Evolutionary conservation across 1,140 invertebrate genomes (phyloP), one percentile per base, ranked within the genome.

Genomic region (Hermatobates lingyangjiaoensis): DNA sequence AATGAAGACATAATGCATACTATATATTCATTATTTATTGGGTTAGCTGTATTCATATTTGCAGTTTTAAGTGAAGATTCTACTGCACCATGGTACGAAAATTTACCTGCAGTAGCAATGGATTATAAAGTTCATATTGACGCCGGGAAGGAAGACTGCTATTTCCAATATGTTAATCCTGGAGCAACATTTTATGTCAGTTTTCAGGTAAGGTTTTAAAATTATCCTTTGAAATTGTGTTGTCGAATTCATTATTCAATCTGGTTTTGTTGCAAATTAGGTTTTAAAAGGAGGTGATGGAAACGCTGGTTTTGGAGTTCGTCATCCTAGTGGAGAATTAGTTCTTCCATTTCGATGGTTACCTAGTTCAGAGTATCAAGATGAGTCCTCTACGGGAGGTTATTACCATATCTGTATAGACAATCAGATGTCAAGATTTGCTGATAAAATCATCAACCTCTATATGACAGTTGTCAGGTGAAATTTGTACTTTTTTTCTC

Each of bases 391-490:
- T 2, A 68, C 72, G 1, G 87, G 86, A 44, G 87, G 87, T 5
- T 90, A 89, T 62, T 95, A 93, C 62, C 80, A 80, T n/a, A 79
- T 95, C 21, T 96, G 92, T 66, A 80, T 96, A 50, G 89, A 95
- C 64, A 96, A 96, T 69, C 87, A 91, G 59, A 90, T 92, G 60
- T 92, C 88, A 5, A 72, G 85, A 62, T 94, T 92, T 70, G 83
- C 88, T 26, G 80, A 79, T 12, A 95, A 95, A 69, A 66, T 95
- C 52, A 84, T 96, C 15, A 93, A 93, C 66, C 69, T 96, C 23
- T 95, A 95, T 61, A 74, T 95, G 2, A 91, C 89, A 1, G 89
- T 93, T 0, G 90, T 93, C 28, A 79, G 85, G 72, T 77, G 63
- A 57, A 58, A 28, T 48, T 3, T 10, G 1, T 18, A 15, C 38